Base-by-base conservation (phyloP, 2,113 vertebrate genomes). In the Jaculus jaculus region DNA sequence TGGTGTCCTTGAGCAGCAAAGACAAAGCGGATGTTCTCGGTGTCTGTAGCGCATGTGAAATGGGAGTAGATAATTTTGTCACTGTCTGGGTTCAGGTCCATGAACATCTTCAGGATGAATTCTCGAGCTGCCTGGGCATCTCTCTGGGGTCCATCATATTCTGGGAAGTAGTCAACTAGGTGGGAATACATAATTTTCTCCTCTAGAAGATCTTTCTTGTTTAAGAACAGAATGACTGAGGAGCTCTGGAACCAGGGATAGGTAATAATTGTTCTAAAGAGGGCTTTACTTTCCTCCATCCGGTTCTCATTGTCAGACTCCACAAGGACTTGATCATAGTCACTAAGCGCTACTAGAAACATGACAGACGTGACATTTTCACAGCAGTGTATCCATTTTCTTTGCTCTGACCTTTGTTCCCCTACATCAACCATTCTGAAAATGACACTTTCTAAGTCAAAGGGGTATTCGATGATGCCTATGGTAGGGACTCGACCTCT, bases 301-400 rank as follows among this genome's bases (percentile, higher is more conserved):
- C 99, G 99, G 98, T 99, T 99, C 98, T 99, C 99, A 77, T 99
- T 99, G 97, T 99, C 99, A 0, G 99, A 99, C 85, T 99, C 99
- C 98, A 99, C 99, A 93, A 99, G 98, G 51, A 99, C n/a, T n/a
- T n/a, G n/a, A n/a, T n/a, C n/a, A n/a, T n/a, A n/a, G n/a, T n/a
- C n/a, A n/a, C n/a, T n/a, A n/a, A n/a, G n/a, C n/a, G n/a, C n/a
- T n/a, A n/a, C n/a, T n/a, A n/a, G 98, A 97, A 99, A 99, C 99
- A 99, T 99, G 98, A 99, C 99, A 96, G 99, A 99, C 8, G 99
- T 99, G 96, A 99, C 99, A 15, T 99, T 99, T 98, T 99, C 99
- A 97, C 99, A 99, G 98, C 99, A 99, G 98, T 99, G 99, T 98
- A 99, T 99, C 99, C 99, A 99, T 98, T 99, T 99, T 98, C 99